A percentile compares a stretch with the other conserved stretches of the same genome.
These are phyloP conservation scores for Oscheius sp. DNA, from an alignment of 2,888 invertebrate species.

Conservation along the genomic window DNA sequence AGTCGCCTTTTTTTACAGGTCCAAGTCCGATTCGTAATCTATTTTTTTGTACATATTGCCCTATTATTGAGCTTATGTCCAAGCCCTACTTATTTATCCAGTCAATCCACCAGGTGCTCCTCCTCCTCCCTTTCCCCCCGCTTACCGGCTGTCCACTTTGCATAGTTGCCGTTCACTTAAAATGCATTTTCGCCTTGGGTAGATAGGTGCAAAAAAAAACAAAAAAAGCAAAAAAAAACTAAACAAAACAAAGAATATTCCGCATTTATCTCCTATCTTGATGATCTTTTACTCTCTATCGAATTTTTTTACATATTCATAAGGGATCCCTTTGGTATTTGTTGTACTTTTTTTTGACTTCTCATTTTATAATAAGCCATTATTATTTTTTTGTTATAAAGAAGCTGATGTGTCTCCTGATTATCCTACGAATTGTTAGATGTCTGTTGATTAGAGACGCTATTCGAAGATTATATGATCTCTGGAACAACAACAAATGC, in stretches of 20 bases:
- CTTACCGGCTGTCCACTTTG: background rate
- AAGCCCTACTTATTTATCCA: slow-evolving; percentile 7
- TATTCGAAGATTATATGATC: too few relatives aligned
- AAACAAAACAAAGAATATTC: background rate
- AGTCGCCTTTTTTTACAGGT: slow-evolving; percentile 24
- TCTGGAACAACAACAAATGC: too few relatives aligned
- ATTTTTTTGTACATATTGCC: background rate
- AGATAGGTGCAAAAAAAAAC: slow-evolving; percentile 28
- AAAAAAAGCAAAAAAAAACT: too few relatives aligned
- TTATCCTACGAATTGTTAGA: too few relatives aligned
- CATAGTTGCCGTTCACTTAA: slow-evolving; percentile 18
- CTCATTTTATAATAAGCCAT: background rate
- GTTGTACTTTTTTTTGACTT: background rate
- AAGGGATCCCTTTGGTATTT: slow-evolving; percentile 17
- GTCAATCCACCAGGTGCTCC: slow-evolving; percentile 10
- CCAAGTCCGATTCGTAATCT: background rate
- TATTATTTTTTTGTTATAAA: too few relatives aligned
- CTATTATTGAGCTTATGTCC: background rate
- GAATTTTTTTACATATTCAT: slow-evolving; percentile 29
- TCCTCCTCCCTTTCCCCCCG: slow-evolving; percentile 17
- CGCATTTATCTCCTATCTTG: slow-evolving; percentile 1
- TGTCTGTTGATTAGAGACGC: too few relatives aligned
- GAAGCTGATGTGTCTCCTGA: too few relatives aligned
- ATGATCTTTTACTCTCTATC: slow-evolving; percentile 33
- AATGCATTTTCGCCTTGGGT: slow-evolving; percentile 18